Conservation (phyloP, 2,797 vertebrate species). For the Echiichthys vipera region DNA sequence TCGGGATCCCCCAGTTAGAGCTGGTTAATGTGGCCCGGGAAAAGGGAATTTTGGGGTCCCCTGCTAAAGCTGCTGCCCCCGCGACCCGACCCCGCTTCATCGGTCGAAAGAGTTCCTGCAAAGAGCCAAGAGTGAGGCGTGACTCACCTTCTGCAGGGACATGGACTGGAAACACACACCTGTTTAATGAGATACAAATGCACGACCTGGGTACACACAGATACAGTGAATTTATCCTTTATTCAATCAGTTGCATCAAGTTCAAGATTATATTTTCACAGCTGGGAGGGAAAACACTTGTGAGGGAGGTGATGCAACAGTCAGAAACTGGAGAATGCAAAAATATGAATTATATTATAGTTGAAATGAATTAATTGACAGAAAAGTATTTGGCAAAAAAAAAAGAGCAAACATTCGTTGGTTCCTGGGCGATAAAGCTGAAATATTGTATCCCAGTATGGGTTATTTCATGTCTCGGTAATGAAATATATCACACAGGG, state of each 20-base stretch:
- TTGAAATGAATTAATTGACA: not conserved
- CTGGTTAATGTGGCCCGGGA: too few relatives aligned
- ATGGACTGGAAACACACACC: not conserved
- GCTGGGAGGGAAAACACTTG: not conserved
- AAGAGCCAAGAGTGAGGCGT: conserved; percentile 21
- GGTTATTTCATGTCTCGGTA: too few relatives aligned
- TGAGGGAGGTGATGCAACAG: not conserved
- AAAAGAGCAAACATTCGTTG: not conserved
- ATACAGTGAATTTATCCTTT: not conserved
- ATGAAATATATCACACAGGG: too few relatives aligned
- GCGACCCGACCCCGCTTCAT: too few relatives aligned
- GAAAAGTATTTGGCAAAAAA: not conserved
- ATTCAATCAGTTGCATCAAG: not conserved
- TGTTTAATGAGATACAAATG: conserved; percentile 4
- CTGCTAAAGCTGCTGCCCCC: too few relatives aligned
- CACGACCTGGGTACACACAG: conserved; percentile 8
- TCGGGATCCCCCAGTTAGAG: too few relatives aligned
- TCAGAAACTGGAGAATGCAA: not conserved
- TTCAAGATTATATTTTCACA: not conserved
- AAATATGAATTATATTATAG: not conserved
- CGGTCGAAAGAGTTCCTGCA: conserved; percentile 38
- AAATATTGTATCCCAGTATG: too few relatives aligned
- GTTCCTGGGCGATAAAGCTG: too few relatives aligned
- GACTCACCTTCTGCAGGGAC: conserved; percentile 29
- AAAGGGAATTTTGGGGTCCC: too few relatives aligned